phyloP scores from a whole-genome alignment of 2,888 invertebrate genomes.

The Pogonocherus hispidulus region DNA sequence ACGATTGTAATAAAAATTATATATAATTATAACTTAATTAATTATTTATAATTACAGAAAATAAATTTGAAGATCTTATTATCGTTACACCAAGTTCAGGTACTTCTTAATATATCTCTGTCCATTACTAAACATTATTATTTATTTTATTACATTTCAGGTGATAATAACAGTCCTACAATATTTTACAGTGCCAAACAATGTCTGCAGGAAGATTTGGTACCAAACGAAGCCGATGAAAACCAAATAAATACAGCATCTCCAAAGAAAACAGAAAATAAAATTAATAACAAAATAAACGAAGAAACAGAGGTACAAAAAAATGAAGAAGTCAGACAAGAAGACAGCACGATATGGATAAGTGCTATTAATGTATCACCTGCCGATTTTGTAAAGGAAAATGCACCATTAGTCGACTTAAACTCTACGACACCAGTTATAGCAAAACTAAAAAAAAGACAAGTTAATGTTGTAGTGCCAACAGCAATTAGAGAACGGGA shows the following conservation, averaged over 20 bases:
- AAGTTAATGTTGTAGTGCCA: conserved; percentile 45
- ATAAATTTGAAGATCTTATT: neutral
- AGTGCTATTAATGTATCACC: conserved; percentile 40
- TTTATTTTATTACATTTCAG: no score
- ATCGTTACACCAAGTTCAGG: conserved; percentile 12
- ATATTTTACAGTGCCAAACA: conserved; percentile 24
- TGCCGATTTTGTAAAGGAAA: neutral
- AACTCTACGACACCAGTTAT: conserved; percentile 17
- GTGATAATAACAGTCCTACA: neutral
- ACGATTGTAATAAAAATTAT: no score
- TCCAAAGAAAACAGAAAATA: neutral
- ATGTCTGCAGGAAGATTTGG: conserved; percentile 3
- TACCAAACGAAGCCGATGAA: neutral
- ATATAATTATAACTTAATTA: neutral
- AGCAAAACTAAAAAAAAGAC: conserved; percentile 35
- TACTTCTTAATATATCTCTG: neutral
- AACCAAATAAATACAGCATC: neutral
- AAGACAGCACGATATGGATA: conserved; percentile 38
- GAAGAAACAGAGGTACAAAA: neutral
- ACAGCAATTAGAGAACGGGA: conserved; percentile 34
- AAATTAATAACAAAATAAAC: neutral
- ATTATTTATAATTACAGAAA: neutral
- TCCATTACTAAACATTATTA: neutral
- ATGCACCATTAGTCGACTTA: conserved; percentile 4
- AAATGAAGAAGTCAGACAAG: conserved; percentile 17